These are phyloP conservation scores for Charanyca ferruginea DNA, from an alignment of 2,888 invertebrate species.

Conservation along the genomic window DNA sequence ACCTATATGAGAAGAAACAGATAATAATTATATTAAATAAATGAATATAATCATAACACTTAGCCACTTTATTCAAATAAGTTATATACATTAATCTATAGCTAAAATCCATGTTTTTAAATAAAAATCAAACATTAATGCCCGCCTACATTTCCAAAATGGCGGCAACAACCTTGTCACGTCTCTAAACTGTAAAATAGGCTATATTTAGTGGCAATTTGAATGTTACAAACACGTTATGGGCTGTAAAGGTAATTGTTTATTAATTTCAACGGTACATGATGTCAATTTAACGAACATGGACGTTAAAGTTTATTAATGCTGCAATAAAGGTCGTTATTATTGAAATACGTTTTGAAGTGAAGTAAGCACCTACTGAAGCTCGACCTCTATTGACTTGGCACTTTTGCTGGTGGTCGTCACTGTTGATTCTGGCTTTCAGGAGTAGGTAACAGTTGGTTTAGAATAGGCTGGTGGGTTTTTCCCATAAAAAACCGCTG, in stretches of 20 bases:
- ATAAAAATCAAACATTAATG: conserved; percentile 15
- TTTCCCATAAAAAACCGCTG: no score
- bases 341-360: conserved; percentile 1
- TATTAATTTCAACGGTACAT: conserved; percentile 46
- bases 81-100: no score
- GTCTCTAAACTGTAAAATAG: conserved; percentile 31
- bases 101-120: no score
- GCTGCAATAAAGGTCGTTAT: conserved; percentile 14
- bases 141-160: conserved; percentile 42
- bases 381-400: not conserved
- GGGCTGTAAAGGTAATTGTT: conserved; percentile 52
- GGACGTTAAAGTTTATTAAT: conserved; percentile 38
- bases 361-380: not conserved
- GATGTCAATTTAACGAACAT: conserved; percentile 34
- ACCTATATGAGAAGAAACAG: no score
- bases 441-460: not conserved
- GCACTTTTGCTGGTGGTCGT: not conserved
- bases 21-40: no score
- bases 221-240: conserved; percentile 44
- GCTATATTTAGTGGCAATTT: conserved; percentile 42
- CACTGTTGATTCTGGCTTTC: not conserved
- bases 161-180: conserved; percentile 20
- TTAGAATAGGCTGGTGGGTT: no score
- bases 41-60: no score
- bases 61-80: no score